Conservation (phyloP, 1,140 invertebrate species). For the Penaeus indicus region DNA sequence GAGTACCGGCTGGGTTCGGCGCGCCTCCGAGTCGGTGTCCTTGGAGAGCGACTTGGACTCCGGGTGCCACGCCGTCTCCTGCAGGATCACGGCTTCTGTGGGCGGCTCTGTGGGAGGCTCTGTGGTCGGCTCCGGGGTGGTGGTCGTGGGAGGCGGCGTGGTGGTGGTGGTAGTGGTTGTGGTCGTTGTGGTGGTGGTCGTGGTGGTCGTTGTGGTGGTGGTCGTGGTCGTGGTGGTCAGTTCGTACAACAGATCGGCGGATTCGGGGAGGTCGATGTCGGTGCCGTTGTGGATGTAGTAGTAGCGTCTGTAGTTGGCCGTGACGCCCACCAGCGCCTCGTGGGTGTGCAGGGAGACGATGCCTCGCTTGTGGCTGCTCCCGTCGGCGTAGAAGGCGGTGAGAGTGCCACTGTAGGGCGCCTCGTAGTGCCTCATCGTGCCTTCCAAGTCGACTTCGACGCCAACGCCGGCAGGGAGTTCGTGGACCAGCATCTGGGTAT, state of each 20-base stretch:
- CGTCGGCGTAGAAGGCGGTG: slow-evolving; percentile 49
- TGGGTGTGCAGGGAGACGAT: slow-evolving; percentile 59
- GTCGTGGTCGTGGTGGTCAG: slow-evolving; percentile 64
- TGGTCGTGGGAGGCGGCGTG: slow-evolving; percentile 13
- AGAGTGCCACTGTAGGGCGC: slow-evolving; percentile 59
- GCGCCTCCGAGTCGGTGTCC: slow-evolving; percentile 50
- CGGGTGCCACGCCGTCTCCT: slow-evolving; percentile 33
- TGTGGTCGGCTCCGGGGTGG: background rate
- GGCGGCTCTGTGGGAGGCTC: slow-evolving; percentile 18
- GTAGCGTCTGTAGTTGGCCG: slow-evolving; percentile 44
- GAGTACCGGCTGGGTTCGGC: background rate
- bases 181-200: slow-evolving; percentile 60
- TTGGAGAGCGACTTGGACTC: slow-evolving; percentile 53
- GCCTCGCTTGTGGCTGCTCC: slow-evolving; percentile 21
- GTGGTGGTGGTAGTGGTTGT: slow-evolving; percentile 56
- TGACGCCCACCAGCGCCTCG: slow-evolving; percentile 45
- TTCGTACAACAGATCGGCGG: slow-evolving; percentile 40
- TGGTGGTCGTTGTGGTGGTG: slow-evolving; percentile 53
- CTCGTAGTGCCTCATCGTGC: slow-evolving; percentile 57
- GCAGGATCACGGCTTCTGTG: slow-evolving; percentile 24
- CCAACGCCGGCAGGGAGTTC: slow-evolving; percentile 53
- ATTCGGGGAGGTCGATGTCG: slow-evolving; percentile 5
- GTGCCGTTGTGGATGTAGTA: slow-evolving; percentile 54
- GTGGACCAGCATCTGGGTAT: slow-evolving; percentile 28
- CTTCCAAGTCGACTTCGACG: slow-evolving; percentile 50